phyloP scores from a whole-genome alignment of 2,113 vertebrate species.

The Psilopogon haemacephalus region DNA sequence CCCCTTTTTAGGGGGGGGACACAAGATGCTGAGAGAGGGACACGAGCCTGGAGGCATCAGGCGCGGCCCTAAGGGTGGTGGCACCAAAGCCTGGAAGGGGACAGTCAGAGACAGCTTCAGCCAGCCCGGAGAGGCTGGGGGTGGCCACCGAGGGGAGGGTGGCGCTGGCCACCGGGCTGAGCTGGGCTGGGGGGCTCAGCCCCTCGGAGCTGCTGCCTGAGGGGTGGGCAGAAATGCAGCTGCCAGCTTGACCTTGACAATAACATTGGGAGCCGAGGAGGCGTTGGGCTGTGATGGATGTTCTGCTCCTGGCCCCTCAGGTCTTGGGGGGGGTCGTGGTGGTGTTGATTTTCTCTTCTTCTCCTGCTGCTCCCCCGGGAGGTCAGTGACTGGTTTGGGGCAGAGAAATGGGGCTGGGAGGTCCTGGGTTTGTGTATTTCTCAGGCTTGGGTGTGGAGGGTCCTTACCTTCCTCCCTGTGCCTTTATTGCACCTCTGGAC shows the following conservation, averaged over 20 bases:
- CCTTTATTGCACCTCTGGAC: rapidly evolving
- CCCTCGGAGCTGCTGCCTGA: background rate
- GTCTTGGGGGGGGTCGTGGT: too few species aligned
- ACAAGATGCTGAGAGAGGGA: background rate
- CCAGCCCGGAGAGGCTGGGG: background rate
- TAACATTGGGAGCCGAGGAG: slow-evolving; percentile 66
- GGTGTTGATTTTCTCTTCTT: background rate
- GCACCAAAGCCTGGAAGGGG: background rate
- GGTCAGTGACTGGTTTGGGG: background rate
- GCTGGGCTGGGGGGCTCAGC: background rate
- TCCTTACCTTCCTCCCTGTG: background rate
- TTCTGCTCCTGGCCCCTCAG: background rate
- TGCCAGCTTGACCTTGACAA: slow-evolving; percentile 74
- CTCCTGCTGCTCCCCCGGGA: background rate
- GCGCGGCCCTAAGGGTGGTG: background rate
- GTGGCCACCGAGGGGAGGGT: too few species aligned
- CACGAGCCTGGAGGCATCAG: background rate
- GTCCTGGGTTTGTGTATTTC: background rate
- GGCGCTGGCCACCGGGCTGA: background rate
- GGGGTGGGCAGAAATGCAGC: slow-evolving; percentile 2
- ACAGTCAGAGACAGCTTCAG: background rate
- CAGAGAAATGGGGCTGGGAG: background rate
- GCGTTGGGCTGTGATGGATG: background rate
- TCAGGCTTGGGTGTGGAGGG: background rate
- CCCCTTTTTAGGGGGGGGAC: background rate